Conservation (phyloP, 2,797 vertebrate species). For the Leucoraja ocellata region DNA sequence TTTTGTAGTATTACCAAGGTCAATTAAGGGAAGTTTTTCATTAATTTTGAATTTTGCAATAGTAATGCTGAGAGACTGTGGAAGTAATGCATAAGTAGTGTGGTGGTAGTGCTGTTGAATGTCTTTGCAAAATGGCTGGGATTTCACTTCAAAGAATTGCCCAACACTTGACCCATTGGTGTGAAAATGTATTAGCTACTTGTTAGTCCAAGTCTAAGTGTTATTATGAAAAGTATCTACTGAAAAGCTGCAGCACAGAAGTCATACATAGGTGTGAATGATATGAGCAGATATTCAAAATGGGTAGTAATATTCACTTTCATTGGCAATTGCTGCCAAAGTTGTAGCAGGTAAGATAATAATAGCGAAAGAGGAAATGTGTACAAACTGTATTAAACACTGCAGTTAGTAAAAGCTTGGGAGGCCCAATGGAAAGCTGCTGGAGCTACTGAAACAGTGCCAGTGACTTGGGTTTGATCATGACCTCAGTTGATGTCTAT, state of each 20-base stretch:
- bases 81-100: too few relatives aligned
- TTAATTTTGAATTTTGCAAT: background rate
- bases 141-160: background rate
- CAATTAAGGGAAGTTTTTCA: background rate
- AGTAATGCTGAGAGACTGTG: background rate
- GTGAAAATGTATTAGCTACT: too few relatives aligned
- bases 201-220: too few relatives aligned
- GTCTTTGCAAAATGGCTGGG: background rate
- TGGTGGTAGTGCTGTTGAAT: background rate
- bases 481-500: too few relatives aligned
- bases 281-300: background rate
- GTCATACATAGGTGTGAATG: background rate
- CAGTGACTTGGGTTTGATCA: too few relatives aligned
- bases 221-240: too few relatives aligned
- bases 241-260: background rate
- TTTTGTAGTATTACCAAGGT: background rate
- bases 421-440: too few relatives aligned
- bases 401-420: too few relatives aligned
- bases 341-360: background rate
- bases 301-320: background rate
- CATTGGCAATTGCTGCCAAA: background rate
- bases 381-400: background rate
- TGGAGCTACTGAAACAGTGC: too few relatives aligned
- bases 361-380: background rate
- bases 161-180: too few relatives aligned